Percentiles rank a stretch among this genome's conserved stretches.
Conservation (phyloP, 2,113 vertebrate species). For the Syngnathus typhle region DNA sequence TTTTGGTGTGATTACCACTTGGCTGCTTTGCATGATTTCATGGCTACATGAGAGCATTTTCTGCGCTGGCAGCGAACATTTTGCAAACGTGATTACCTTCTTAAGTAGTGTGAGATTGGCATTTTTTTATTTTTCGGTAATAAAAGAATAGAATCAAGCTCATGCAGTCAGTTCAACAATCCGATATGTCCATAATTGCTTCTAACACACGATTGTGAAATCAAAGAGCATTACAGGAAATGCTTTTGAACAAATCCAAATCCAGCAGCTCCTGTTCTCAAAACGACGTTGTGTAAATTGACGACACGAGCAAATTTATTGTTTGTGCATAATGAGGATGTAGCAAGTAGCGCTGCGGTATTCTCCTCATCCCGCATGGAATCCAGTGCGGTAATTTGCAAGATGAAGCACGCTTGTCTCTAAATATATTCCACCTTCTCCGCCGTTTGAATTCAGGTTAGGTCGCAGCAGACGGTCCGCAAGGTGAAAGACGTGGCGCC, state of each 20-base stretch:
- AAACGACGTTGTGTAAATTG: constrained; percentile 41
- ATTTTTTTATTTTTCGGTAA: constrained; percentile 25
- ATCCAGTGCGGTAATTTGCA: constrained; percentile 21
- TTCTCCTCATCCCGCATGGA: constrained; percentile 22
- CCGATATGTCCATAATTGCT: constrained; percentile 9
- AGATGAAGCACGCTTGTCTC: constrained; percentile 25
- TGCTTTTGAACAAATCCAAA: constrained; percentile 49
- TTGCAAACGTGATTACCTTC: constrained; percentile 56
- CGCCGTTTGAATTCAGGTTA: constrained; percentile 18
- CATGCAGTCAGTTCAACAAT: constrained; percentile 30
- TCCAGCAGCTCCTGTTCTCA: constrained; percentile 21
- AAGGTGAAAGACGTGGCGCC: constrained; percentile 52
- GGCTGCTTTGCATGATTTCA: constrained; percentile 47
- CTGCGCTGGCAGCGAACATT: constrained; percentile 40
- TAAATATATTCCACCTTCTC: constrained; percentile 41
- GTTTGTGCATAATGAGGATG: constrained; percentile 39
- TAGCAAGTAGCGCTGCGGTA: constrained; percentile 17
- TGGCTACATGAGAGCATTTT: constrained; percentile 31
- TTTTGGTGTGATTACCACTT: constrained; percentile 46
- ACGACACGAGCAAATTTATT: constrained; percentile 39
- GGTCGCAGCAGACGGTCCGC: constrained; percentile 30
- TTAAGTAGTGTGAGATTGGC: constrained; percentile 51
- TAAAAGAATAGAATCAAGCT: constrained; percentile 50
- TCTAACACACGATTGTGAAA: constrained; percentile 46
- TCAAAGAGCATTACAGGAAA: constrained; percentile 43